phyloP scores from a whole-genome alignment of 2,797 vertebrate species.

The Aeoliscus strigatus region DNA sequence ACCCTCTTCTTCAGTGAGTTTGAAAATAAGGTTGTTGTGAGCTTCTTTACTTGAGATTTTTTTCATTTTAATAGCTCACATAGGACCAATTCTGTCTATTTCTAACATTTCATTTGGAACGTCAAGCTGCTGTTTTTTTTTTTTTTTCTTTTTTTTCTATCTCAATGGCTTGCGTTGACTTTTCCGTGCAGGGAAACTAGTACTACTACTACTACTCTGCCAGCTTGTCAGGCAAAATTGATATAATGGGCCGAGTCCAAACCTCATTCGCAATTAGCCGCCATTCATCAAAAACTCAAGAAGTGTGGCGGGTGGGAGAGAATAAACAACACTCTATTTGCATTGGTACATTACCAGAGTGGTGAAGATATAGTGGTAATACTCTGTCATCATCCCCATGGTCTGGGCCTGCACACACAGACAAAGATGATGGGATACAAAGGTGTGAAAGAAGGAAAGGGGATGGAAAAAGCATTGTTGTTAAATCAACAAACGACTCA shows the following conservation, averaged over 20 bases:
- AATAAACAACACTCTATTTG: slow-evolving; percentile 65
- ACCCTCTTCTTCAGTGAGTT: no score
- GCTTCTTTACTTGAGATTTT: no score
- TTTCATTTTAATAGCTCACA: neutral
- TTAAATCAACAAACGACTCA: slow-evolving; percentile 28
- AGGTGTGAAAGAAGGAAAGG: slow-evolving; percentile 31
- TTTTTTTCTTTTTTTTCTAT: slow-evolving; percentile 19
- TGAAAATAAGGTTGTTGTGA: no score
- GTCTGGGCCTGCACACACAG: slow-evolving; percentile 86
- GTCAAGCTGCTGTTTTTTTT: slow-evolving; percentile 29
- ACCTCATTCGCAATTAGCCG: slow-evolving; percentile 67
- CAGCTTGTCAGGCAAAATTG: slow-evolving; percentile 70
- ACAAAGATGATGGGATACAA: slow-evolving; percentile 32
- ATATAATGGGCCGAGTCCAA: slow-evolving; percentile 68
- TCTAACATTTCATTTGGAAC: slow-evolving; percentile 23
- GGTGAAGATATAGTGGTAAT: slow-evolving; percentile 99
- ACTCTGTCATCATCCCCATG: slow-evolving; percentile 99
- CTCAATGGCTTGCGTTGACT: slow-evolving; percentile 58
- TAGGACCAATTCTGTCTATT: neutral
- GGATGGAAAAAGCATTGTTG: slow-evolving; percentile 31
- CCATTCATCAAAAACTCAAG: slow-evolving; percentile 68
- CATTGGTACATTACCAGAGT: slow-evolving; percentile 91
- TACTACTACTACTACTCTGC: slow-evolving; percentile 63
- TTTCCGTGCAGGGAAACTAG: slow-evolving; percentile 37
- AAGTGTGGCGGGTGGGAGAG: slow-evolving; percentile 43